phyloP scores from a whole-genome alignment of 2,888 invertebrate species.

The Coelopa pilipes region DNA sequence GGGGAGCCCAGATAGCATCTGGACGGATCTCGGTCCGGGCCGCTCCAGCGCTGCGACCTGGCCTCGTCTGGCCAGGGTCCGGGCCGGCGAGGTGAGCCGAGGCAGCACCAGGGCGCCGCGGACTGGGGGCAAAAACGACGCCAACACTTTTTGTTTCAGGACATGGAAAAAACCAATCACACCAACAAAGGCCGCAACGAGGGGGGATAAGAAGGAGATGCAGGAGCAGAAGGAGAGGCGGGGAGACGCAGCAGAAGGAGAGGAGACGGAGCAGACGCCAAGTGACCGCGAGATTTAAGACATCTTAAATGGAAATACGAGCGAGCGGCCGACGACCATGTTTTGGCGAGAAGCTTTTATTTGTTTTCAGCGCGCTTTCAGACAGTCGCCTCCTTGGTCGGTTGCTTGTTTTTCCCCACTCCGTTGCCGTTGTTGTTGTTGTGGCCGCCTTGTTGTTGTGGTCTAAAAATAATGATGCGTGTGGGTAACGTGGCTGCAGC shows the following conservation, averaged over 20 bases:
- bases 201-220: no score
- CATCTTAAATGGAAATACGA: constrained; percentile 56
- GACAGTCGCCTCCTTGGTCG: constrained; percentile 3
- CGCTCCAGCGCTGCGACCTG: neutral
- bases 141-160: constrained; percentile 60
- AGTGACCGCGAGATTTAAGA: constrained; percentile 49
- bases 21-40: neutral
- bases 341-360: constrained; percentile 27
- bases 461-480: constrained; percentile 30
- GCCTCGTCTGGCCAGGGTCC: no score
- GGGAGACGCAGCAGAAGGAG: neutral
- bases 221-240: neutral
- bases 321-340: neutral
- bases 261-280: constrained; percentile 9
- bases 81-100: no score
- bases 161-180: constrained; percentile 30
- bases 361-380: constrained; percentile 8
- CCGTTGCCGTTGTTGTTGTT: constrained; percentile 3
- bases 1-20: constrained; percentile 23
- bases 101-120: constrained; percentile 17
- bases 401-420: constrained; percentile 4
- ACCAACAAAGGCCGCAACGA: constrained; percentile 34
- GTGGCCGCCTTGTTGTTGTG: neutral
- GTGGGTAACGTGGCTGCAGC: constrained; percentile 16
- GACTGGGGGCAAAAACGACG: constrained; percentile 47